These are phyloP conservation scores for Varecia variegata DNA, from an alignment of 2,797 vertebrate genomes.

Conservation along the genomic window DNA sequence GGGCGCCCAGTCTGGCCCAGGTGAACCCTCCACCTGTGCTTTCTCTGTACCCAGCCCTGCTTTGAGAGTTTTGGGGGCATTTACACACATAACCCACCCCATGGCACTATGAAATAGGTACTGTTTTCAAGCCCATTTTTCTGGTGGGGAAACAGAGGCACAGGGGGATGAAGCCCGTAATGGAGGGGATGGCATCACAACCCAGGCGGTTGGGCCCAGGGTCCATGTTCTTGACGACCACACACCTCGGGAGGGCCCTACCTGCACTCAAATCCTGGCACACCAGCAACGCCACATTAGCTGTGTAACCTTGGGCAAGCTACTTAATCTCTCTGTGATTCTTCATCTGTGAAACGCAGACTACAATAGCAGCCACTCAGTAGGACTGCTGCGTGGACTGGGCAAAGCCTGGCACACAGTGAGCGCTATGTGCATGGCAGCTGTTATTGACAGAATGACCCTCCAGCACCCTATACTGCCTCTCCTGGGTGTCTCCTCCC, in stretches of 20 bases:
- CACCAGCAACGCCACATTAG: background rate
- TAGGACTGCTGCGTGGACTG: background rate
- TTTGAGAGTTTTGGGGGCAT: background rate
- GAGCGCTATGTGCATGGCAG: background rate
- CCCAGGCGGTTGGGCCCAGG: background rate
- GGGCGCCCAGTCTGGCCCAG: background rate
- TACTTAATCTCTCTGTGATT: background rate
- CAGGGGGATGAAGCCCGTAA: background rate
- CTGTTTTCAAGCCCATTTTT: background rate
- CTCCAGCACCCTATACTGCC: background rate
- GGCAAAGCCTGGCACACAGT: background rate
- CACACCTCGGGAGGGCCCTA: background rate
- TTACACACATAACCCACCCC: background rate
- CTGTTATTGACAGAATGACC: background rate
- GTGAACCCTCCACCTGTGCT: background rate
- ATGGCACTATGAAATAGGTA: background rate
- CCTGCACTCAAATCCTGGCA: background rate
- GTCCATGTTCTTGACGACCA: background rate
- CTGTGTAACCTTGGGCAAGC: background rate
- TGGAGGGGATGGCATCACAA: background rate
- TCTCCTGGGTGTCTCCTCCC: background rate
- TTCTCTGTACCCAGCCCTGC: background rate
- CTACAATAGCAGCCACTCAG: background rate
- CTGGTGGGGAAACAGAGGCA: background rate
- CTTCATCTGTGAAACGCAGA: background rate